phyloP scores from a whole-genome alignment of 2,113 vertebrate genomes.

The Erythrocebus patas region DNA sequence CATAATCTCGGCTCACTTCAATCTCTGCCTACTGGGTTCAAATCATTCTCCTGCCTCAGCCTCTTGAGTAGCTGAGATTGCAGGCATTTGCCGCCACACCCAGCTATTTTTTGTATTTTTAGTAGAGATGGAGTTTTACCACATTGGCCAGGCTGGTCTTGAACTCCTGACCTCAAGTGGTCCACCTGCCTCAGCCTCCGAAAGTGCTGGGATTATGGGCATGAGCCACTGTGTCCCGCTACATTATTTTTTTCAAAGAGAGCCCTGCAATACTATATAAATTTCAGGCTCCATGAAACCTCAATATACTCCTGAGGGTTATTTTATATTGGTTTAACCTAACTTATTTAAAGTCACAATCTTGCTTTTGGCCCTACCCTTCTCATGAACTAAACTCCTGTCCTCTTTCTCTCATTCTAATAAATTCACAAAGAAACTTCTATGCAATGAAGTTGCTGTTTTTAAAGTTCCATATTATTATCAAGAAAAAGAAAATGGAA shows the following conservation, averaged over 20 bases:
- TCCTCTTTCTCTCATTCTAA: not conserved
- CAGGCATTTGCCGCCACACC: too few relatives aligned
- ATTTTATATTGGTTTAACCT: not conserved
- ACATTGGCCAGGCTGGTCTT: too few relatives aligned
- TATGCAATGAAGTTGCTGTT: not conserved
- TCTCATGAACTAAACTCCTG: not conserved
- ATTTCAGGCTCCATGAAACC: not conserved
- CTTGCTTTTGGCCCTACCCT: not conserved
- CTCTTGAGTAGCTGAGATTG: too few relatives aligned
- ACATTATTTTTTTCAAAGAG: not conserved
- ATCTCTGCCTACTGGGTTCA: too few relatives aligned
- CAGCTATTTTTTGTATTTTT: too few relatives aligned
- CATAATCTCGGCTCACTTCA: too few relatives aligned
- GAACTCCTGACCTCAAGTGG: too few relatives aligned
- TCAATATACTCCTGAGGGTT: not conserved
- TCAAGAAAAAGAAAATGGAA: slow-evolving; percentile 13
- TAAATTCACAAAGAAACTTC: not conserved
- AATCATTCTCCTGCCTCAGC: too few relatives aligned
- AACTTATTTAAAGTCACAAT: not conserved
- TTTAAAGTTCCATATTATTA: not conserved
- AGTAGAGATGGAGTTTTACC: too few relatives aligned
- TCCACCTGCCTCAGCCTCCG: too few relatives aligned
- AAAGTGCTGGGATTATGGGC: not conserved
- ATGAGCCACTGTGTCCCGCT: too few relatives aligned
- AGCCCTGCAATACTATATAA: not conserved